These are phyloP conservation scores for Hemichromis elongatus DNA, from an alignment of 2,113 vertebrate species.

Conservation along the genomic window DNA sequence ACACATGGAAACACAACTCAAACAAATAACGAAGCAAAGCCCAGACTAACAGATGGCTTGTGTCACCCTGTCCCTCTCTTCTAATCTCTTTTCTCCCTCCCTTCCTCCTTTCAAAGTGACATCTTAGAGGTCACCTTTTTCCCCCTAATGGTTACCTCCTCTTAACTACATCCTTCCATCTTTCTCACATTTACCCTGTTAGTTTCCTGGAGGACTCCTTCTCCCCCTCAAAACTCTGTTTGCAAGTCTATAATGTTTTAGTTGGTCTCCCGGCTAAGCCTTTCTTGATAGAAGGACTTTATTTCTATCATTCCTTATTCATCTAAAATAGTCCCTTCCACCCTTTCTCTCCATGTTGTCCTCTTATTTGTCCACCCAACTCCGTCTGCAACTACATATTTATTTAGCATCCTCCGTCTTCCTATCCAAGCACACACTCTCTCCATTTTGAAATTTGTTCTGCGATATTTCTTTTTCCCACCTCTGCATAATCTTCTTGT, in stretches of 20 bases:
- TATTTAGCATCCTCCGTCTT: neutral
- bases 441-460: neutral
- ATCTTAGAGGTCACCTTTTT: constrained; percentile 51
- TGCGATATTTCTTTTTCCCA: neutral
- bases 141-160: neutral
- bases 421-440: neutral
- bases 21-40: constrained; percentile 41
- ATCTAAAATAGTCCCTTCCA: neutral
- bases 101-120: constrained; percentile 31
- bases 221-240: neutral
- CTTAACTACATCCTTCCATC: constrained; percentile 7
- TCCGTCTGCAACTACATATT: neutral
- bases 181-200: neutral
- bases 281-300: neutral
- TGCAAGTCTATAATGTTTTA: neutral
- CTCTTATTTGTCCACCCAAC: neutral
- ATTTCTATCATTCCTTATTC: neutral
- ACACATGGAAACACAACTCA: constrained; percentile 33
- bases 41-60: constrained; percentile 63
- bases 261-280: neutral
- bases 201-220: neutral
- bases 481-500: neutral
- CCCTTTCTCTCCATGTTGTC: neutral
- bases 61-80: constrained; percentile 43
- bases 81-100: constrained; percentile 26